phyloP scores from a whole-genome alignment of 64 coral and sea anemone genomes.

The Stichodactyla mertensii region DNA sequence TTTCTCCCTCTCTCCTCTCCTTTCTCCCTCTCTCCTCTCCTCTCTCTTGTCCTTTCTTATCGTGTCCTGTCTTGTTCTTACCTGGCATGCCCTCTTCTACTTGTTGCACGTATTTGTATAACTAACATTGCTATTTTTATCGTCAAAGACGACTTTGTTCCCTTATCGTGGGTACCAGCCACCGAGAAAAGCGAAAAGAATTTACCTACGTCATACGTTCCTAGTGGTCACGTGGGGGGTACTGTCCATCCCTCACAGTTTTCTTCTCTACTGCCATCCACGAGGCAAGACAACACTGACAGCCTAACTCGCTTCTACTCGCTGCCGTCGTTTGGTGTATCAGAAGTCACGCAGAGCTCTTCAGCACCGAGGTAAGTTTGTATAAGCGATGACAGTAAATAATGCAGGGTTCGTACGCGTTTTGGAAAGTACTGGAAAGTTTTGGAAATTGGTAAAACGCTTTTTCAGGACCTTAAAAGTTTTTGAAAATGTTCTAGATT shows the following conservation, averaged over 20 bases:
- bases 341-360: constrained; percentile 17
- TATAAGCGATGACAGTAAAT: not conserved
- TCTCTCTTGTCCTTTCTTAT: too few species aligned
- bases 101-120: not conserved
- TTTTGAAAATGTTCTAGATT: too few species aligned
- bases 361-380: not conserved
- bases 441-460: too few species aligned
- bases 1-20: too few species aligned
- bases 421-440: too few species aligned
- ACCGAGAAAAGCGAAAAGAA: not conserved
- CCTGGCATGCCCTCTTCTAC: too few species aligned
- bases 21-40: too few species aligned
- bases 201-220: not conserved
- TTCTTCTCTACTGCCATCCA: not conserved
- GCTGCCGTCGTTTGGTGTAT: constrained; percentile 27
- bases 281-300: not conserved
- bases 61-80: too few species aligned
- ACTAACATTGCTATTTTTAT: not conserved
- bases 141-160: constrained; percentile 31
- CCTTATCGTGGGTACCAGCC: constrained; percentile 35
- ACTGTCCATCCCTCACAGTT: not conserved
- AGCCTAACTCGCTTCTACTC: constrained; percentile 10
- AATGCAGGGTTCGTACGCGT: not conserved
- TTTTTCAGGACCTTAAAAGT: too few species aligned
- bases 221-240: not conserved